Conservation (phyloP, 1,140 invertebrate genomes). For the Odontomachus brunneus region DNA sequence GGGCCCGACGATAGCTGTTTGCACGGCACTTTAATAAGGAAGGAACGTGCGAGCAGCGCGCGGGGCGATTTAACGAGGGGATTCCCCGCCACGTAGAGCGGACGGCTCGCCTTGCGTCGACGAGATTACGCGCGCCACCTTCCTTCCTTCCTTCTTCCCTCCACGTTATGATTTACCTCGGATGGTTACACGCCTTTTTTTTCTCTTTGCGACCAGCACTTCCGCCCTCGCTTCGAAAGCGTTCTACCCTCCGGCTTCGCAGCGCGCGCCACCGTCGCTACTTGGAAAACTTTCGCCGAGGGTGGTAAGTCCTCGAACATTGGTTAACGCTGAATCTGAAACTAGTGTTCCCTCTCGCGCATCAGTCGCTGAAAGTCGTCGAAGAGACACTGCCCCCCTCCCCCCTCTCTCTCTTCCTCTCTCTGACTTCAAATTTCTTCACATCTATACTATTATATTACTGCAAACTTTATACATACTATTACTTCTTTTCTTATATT, state of each 20-base stretch:
- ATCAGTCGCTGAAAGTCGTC: conserved; percentile 33
- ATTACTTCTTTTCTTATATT: too few species aligned
- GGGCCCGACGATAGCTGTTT: conserved; percentile 73
- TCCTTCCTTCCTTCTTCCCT: conserved; percentile 69
- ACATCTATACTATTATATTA: too few species aligned
- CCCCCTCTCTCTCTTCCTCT: too few species aligned
- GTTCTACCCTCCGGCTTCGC: neutral
- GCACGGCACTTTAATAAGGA: conserved; percentile 79
- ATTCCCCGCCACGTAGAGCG: conserved; percentile 68
- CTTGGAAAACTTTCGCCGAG: conserved; percentile 55
- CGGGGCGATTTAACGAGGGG: conserved; percentile 79
- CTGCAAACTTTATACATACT: too few species aligned
- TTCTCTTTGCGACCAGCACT: conserved; percentile 5
- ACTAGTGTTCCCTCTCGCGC: conserved; percentile 34
- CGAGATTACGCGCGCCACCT: conserved; percentile 81
- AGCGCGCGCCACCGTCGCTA: conserved; percentile 2
- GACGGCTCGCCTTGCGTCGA: conserved; percentile 75
- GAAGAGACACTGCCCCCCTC: conserved; percentile 4
- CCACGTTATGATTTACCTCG: conserved; percentile 78
- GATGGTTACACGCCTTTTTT: conserved; percentile 71
- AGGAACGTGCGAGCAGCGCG: conserved; percentile 71
- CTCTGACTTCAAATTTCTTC: too few species aligned
- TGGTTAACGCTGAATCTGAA: conserved; percentile 59
- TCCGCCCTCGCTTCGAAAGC: conserved; percentile 11
- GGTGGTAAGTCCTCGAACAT: conserved; percentile 53